These are phyloP conservation scores for Synanthedon myopaeformis DNA, from an alignment of 2,888 invertebrate genomes.

Conservation along the genomic window DNA sequence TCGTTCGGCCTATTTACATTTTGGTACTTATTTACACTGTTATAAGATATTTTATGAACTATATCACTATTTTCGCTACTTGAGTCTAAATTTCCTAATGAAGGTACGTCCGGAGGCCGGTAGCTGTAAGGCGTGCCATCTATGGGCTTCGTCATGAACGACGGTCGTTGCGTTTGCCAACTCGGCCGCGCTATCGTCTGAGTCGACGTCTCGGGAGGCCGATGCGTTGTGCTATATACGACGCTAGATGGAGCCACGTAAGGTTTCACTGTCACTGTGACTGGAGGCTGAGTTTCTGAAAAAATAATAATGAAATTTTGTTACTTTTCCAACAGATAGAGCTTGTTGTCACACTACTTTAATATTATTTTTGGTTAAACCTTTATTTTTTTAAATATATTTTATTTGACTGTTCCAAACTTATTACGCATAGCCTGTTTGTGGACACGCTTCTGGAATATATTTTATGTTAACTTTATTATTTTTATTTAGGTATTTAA, in stretches of 20 bases:
- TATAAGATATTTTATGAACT: constrained; percentile 67
- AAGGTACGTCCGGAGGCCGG: constrained; percentile 59
- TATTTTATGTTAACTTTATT: no score
- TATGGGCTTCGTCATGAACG: constrained; percentile 66
- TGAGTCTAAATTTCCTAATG: constrained; percentile 57
- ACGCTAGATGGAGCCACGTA: constrained; percentile 50
- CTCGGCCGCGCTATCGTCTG: constrained; percentile 43
- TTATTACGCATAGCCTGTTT: no score
- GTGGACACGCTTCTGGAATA: no score
- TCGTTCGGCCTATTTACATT: constrained; percentile 64
- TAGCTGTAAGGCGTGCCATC: constrained; percentile 62
- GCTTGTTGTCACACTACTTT: no score
- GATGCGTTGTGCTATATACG: constrained; percentile 25
- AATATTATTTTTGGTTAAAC: no score
- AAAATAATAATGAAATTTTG: constrained; percentile 11
- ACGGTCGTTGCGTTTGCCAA: constrained; percentile 57
- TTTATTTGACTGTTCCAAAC: no score
- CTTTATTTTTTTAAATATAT: no score
- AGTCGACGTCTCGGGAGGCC: constrained; percentile 34
- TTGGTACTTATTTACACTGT: constrained; percentile 70
- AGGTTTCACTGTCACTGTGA: constrained; percentile 43
- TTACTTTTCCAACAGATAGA: no score
- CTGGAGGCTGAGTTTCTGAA: constrained; percentile 43
- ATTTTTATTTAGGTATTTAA: no score
- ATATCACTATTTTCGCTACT: constrained; percentile 69